These are phyloP conservation scores for Colistium nudipinnis DNA, from an alignment of 2,113 vertebrate species.

Conservation along the genomic window DNA sequence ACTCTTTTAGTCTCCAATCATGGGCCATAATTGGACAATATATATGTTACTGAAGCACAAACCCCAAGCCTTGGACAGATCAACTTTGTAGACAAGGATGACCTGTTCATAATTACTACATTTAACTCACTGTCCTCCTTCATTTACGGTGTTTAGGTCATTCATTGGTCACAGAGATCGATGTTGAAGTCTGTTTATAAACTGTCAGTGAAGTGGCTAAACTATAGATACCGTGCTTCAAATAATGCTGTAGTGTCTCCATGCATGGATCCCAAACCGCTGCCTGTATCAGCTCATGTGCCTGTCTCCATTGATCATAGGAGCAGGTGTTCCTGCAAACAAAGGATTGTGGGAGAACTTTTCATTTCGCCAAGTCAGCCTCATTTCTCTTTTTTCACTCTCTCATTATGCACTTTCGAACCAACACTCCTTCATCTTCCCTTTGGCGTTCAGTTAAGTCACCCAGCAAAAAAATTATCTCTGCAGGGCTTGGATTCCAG, in stretches of 20 bases:
- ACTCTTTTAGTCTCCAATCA: slow-evolving; percentile 5
- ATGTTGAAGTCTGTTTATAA: not conserved
- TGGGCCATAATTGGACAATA: not conserved
- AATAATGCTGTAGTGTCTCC: slow-evolving; percentile 27
- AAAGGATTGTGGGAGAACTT: slow-evolving; percentile 47
- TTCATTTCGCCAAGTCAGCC: slow-evolving; percentile 29
- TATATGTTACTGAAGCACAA: slow-evolving; percentile 1
- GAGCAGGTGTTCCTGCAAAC: slow-evolving; percentile 74
- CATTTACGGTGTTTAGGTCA: not conserved
- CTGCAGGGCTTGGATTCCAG: slow-evolving; percentile 62
- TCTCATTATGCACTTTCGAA: slow-evolving; percentile 20
- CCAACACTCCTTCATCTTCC: slow-evolving; percentile 20
- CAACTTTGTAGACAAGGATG: not conserved
- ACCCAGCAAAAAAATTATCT: slow-evolving; percentile 46
- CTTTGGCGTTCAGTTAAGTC: slow-evolving; percentile 44
- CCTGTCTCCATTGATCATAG: slow-evolving; percentile 59
- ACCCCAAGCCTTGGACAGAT: slow-evolving; percentile 18
- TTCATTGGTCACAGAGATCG: not conserved
- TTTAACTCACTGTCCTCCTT: slow-evolving; percentile 2
- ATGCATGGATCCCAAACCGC: slow-evolving; percentile 36
- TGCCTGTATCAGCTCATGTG: slow-evolving; percentile 72
- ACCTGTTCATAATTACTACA: not conserved
- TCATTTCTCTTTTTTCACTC: slow-evolving; percentile 8
- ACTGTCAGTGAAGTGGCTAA: slow-evolving; percentile 1
- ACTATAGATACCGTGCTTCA: not conserved